These are phyloP conservation scores for Rafetus swinhoei DNA, from an alignment of 2,113 vertebrate species.

Conservation along the genomic window DNA sequence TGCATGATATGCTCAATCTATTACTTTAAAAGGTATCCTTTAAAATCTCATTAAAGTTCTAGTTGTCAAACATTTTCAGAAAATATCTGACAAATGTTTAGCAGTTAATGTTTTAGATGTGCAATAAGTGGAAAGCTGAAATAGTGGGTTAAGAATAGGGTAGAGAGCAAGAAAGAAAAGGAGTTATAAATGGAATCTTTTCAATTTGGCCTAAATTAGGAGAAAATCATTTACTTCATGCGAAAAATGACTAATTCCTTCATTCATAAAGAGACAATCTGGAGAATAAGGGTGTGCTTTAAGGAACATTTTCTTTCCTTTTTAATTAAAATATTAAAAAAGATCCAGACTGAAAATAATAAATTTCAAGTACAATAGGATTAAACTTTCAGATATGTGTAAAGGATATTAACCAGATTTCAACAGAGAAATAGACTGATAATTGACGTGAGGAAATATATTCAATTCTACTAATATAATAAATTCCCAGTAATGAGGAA, in stretches of 20 bases:
- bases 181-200: neutral
- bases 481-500: neutral
- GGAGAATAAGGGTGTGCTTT: conserved; percentile 8
- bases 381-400: neutral
- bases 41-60: neutral
- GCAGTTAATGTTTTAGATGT: neutral
- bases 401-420: neutral
- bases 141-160: neutral
- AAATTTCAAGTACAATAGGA: neutral
- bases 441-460: neutral
- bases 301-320: neutral
- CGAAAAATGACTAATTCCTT: conserved; percentile 3
- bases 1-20: neutral
- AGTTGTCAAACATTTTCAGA: neutral
- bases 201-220: neutral
- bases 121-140: neutral
- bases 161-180: neutral
- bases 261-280: conserved; percentile 8
- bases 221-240: conserved; percentile 4
- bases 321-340: conserved; percentile 16
- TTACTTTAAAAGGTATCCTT: neutral
- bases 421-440: neutral
- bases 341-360: neutral
- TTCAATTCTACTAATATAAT: conserved; percentile 2
- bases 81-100: neutral